phyloP scores from a whole-genome alignment of 2,888 invertebrate genomes.

The Hirtodrosophila confusa region DNA sequence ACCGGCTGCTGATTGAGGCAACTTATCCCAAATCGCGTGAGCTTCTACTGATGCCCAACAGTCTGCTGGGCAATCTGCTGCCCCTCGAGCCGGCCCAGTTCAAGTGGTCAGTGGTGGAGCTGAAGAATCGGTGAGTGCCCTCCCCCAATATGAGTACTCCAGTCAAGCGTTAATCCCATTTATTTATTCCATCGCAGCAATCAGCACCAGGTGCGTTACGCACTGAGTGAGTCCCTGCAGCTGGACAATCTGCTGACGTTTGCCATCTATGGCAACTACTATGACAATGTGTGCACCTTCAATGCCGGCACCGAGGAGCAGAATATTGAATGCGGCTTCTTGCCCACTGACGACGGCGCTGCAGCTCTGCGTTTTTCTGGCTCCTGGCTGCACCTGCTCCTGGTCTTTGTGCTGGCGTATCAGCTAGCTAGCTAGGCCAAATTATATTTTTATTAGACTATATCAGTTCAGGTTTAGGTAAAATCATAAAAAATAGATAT shows the following conservation, averaged over 20 bases:
- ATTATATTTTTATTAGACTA: background rate
- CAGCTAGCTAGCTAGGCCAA: background rate
- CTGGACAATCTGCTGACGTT: constrained; percentile 69
- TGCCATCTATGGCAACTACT: constrained; percentile 79
- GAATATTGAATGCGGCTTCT: constrained; percentile 46
- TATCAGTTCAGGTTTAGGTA: no score
- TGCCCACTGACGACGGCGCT: constrained; percentile 15
- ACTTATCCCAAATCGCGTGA: constrained; percentile 58
- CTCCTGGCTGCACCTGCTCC: constrained; percentile 4
- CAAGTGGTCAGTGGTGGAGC: constrained; percentile 53
- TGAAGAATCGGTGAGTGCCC: constrained; percentile 24
- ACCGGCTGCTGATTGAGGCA: constrained; percentile 59
- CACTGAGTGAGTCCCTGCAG: constrained; percentile 40
- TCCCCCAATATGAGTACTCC: no score
- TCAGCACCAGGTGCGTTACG: constrained; percentile 36
- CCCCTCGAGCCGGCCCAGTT: constrained; percentile 74
- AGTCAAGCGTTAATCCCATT: no score
- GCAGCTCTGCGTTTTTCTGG: constrained; percentile 10
- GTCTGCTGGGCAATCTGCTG: constrained; percentile 62
- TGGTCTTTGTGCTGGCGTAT: background rate
- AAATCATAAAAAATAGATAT: no score
- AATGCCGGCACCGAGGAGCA: constrained; percentile 19
- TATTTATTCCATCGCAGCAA: constrained; percentile 16
- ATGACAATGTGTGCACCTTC: constrained; percentile 60
- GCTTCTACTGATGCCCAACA: constrained; percentile 73